These are phyloP conservation scores for Erynnis tages DNA, from an alignment of 2,888 invertebrate genomes.

Conservation along the genomic window DNA sequence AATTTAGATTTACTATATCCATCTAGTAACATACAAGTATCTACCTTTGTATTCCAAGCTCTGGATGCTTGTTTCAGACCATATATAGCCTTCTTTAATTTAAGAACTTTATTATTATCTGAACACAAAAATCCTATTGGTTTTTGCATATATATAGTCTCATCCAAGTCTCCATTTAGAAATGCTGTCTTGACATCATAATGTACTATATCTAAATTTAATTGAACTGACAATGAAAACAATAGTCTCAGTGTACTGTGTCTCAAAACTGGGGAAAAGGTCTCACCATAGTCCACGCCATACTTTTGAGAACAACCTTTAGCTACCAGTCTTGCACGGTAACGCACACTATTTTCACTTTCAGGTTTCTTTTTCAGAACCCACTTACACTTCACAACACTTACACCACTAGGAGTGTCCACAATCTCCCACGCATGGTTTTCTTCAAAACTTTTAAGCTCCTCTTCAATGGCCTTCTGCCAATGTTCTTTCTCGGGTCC, in stretches of 20 bases:
- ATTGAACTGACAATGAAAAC: too few relatives aligned
- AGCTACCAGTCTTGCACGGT: background rate
- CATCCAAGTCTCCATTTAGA: background rate
- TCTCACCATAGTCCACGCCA: background rate
- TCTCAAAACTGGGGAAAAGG: too few relatives aligned
- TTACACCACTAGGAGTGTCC: background rate
- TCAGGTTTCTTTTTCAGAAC: background rate
- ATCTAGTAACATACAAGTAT: too few relatives aligned
- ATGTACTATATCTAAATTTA: background rate
- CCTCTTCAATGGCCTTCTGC: background rate
- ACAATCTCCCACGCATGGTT: background rate
- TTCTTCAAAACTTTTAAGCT: background rate
- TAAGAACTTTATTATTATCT: too few relatives aligned
- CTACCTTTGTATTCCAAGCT: conserved; percentile 1
- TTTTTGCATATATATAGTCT: too few relatives aligned
- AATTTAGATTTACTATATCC: too few relatives aligned
- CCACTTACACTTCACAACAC: background rate
- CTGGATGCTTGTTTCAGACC: background rate
- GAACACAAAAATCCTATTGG: too few relatives aligned
- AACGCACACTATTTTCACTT: background rate
- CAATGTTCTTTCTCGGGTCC: background rate
- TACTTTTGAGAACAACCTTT: background rate
- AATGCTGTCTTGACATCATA: background rate
- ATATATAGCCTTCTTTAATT: too few relatives aligned
- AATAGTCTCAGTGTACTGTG: background rate